Evolutionary conservation across 1,140 invertebrate genomes (phyloP).

Genomic region (Bicyclus anynana): DNA sequence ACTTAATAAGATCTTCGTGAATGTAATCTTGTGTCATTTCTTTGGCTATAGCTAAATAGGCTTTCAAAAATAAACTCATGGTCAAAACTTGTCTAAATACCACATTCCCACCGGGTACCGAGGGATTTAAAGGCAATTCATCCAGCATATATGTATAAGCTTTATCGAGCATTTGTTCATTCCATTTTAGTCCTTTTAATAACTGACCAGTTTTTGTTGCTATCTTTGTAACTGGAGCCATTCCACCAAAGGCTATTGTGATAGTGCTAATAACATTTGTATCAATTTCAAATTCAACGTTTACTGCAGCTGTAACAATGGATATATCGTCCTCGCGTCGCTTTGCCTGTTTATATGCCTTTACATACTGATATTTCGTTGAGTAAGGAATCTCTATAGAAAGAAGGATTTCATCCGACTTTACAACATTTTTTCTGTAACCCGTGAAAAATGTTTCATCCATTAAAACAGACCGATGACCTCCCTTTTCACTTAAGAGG

Average conservation of each 20-base stretch:
- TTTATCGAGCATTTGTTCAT: conserved; percentile 83
- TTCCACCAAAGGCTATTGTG: conserved; percentile 90
- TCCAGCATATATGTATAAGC: conserved; percentile 81
- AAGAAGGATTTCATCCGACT: conserved; percentile 88
- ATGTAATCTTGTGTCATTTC: conserved; percentile 74
- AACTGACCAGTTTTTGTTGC: conserved; percentile 83
- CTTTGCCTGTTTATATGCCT: conserved; percentile 94
- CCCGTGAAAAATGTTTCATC: conserved; percentile 93
- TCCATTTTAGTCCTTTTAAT: conserved; percentile 86
- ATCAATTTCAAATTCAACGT: conserved; percentile 80
- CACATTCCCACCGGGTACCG: conserved; percentile 94
- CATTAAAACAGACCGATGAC: conserved; percentile 84
- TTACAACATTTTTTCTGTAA: conserved; percentile 90
- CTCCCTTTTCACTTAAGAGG: conserved; percentile 73
- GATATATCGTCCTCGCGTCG: conserved; percentile 97
- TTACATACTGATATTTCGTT: conserved; percentile 86
- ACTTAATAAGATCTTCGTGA: conserved; percentile 64
- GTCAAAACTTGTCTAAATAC: conserved; percentile 89
- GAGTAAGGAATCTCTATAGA: conserved; percentile 84
- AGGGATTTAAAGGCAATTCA: conserved; percentile 87
- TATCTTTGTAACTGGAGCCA: conserved; percentile 93
- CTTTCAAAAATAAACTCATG: conserved; percentile 94
- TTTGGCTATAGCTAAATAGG: conserved; percentile 86
- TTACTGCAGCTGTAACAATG: conserved; percentile 94
- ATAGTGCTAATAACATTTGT: conserved; percentile 82